Conservation (phyloP, 2,113 vertebrate species). For the Grammomys dolichurus region DNA sequence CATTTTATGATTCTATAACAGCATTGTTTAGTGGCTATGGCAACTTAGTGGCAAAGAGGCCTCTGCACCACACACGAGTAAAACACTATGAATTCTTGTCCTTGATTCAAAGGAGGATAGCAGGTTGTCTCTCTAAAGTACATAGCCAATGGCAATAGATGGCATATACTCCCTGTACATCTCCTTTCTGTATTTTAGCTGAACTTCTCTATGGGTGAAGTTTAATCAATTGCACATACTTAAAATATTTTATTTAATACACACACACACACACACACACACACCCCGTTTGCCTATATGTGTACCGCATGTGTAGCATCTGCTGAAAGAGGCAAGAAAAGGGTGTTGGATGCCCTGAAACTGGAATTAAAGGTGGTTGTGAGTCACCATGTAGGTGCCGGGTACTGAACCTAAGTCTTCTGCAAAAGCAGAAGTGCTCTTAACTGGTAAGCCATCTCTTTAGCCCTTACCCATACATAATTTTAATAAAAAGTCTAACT, state of each 20-base stretch:
- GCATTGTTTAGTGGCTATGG: slow-evolving; percentile 52
- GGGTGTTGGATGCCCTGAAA: neutral
- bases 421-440: neutral
- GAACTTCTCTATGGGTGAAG: slow-evolving; percentile 45
- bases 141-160: neutral
- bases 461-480: neutral
- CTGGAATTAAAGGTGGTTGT: neutral
- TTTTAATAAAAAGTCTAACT: neutral
- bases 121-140: slow-evolving; percentile 32
- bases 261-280: too few relatives aligned
- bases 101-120: slow-evolving; percentile 48
- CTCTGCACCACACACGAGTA: neutral
- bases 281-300: neutral
- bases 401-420: neutral
- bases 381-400: neutral
- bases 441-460: neutral
- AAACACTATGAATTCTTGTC: slow-evolving; percentile 15
- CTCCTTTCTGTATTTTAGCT: slow-evolving; percentile 27
- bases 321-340: neutral
- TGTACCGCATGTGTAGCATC: neutral
- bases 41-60: slow-evolving; percentile 55
- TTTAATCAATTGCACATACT: slow-evolving; percentile 28
- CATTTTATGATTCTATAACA: slow-evolving; percentile 43
- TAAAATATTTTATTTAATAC: neutral
- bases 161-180: neutral